A percentile compares a stretch with the other conserved stretches of the same genome.
These are phyloP conservation scores for Nephrocerus scutellatus DNA, from an alignment of 2,888 invertebrate genomes.

Conservation along the genomic window DNA sequence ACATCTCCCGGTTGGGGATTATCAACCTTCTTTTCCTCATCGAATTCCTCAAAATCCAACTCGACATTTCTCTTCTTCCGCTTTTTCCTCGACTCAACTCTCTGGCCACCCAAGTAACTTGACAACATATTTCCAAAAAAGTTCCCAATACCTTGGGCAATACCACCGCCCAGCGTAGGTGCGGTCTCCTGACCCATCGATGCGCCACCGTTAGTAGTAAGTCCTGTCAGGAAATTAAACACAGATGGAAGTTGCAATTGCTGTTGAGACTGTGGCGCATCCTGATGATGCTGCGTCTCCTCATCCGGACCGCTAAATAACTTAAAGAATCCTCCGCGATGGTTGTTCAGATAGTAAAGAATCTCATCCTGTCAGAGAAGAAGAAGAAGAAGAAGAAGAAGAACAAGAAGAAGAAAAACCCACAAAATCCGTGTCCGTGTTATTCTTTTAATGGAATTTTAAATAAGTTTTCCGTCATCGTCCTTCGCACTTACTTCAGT, in stretches of 20 bases:
- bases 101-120: conserved; percentile 32
- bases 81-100: conserved; percentile 7
- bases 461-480: conserved; percentile 19
- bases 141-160: conserved; percentile 39
- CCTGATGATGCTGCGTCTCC: conserved; percentile 21
- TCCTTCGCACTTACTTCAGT: conserved; percentile 48
- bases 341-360: conserved; percentile 72
- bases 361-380: conserved; percentile 54
- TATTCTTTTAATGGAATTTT: conserved; percentile 2
- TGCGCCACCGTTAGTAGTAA: conserved; percentile 11
- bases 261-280: conserved; percentile 15
- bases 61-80: conserved; percentile 7
- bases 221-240: conserved; percentile 32
- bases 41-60: too few relatives aligned
- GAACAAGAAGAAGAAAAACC: conserved; percentile 2
- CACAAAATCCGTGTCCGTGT: background rate
- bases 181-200: conserved; percentile 25
- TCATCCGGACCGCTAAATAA: conserved; percentile 59
- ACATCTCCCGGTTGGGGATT: conserved; percentile 7
- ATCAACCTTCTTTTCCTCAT: background rate
- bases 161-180: conserved; percentile 28
- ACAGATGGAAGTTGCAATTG: conserved; percentile 18
- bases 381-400: conserved; percentile 7
- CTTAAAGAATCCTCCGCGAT: conserved; percentile 78
- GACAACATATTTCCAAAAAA: conserved; percentile 42